A percentile compares a stretch with the other conserved stretches of the same genome.
Conservation (phyloP, 2,888 invertebrate genomes). For the Siphonodentalium dalli region DNA sequence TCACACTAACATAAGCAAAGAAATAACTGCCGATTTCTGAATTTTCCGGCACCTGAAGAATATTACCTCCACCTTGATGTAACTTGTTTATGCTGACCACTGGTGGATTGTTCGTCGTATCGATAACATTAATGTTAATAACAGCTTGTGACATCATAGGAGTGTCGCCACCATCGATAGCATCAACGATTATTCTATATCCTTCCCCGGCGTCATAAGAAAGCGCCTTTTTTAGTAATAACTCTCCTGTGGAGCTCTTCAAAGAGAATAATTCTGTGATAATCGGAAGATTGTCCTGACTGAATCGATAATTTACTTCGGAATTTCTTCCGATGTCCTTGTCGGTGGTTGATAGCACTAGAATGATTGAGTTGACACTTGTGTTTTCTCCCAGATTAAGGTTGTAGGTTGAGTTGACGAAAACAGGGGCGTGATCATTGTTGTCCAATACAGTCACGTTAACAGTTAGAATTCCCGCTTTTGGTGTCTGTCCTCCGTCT, state of each 20-base stretch:
- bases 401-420: too few species aligned
- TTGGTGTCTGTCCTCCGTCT: too few species aligned
- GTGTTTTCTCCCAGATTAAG: too few species aligned
- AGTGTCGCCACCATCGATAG: constrained; percentile 42
- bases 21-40: constrained; percentile 48
- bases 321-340: too few species aligned
- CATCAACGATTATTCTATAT: constrained; percentile 49
- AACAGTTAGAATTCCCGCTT: too few species aligned
- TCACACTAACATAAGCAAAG: constrained; percentile 55
- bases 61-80: constrained; percentile 30
- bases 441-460: too few species aligned
- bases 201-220: constrained; percentile 39
- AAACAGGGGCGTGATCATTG: too few species aligned
- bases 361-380: too few species aligned
- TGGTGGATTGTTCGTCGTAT: constrained; percentile 93
- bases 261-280: constrained; percentile 40
- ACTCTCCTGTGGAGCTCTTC: constrained; percentile 40
- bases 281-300: too few species aligned
- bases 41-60: constrained; percentile 46
- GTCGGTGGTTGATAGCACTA: too few species aligned
- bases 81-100: too few species aligned
- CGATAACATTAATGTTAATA: constrained; percentile 71
- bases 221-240: constrained; percentile 42
- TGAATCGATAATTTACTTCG: too few species aligned
- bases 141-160: constrained; percentile 43